phyloP scores from a whole-genome alignment of 1,140 invertebrate species.

The Magallana ariakensis region DNA sequence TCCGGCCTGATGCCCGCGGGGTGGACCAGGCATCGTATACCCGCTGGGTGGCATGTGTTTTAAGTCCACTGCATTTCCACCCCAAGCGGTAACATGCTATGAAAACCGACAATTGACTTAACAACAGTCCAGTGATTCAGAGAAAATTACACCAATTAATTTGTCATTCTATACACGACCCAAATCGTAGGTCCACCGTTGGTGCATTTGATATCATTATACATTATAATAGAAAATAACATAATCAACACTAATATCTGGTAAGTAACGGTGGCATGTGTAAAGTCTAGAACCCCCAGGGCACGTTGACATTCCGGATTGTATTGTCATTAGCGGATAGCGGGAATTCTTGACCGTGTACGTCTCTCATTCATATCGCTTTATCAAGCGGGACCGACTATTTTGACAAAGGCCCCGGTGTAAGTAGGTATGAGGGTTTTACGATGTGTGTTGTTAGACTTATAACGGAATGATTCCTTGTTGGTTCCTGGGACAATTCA shows the following conservation, averaged over 20 bases:
- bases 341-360: slow-evolving; percentile 34
- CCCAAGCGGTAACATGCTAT: neutral
- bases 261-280: slow-evolving; percentile 1
- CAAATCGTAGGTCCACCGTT: too few relatives aligned
- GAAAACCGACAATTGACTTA: neutral
- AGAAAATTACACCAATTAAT: slow-evolving; percentile 12
- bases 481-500: neutral
- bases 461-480: slow-evolving; percentile 1
- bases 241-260: neutral
- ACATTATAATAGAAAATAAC: neutral
- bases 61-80: neutral
- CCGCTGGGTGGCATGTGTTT: neutral
- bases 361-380: slow-evolving; percentile 24
- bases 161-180: neutral
- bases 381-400: slow-evolving; percentile 30
- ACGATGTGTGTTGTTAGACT: slow-evolving; percentile 21
- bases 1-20: neutral
- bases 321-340: slow-evolving; percentile 28
- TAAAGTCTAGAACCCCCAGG: slow-evolving; percentile 28
- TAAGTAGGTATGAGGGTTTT: slow-evolving; percentile 16
- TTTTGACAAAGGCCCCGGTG: neutral
- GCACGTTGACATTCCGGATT: slow-evolving; percentile 27
- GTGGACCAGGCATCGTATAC: neutral
- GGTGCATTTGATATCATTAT: neutral
- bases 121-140: neutral